These are phyloP conservation scores for Brachionus rubens DNA, from an alignment of 1,140 invertebrate species.

Conservation along the genomic window DNA sequence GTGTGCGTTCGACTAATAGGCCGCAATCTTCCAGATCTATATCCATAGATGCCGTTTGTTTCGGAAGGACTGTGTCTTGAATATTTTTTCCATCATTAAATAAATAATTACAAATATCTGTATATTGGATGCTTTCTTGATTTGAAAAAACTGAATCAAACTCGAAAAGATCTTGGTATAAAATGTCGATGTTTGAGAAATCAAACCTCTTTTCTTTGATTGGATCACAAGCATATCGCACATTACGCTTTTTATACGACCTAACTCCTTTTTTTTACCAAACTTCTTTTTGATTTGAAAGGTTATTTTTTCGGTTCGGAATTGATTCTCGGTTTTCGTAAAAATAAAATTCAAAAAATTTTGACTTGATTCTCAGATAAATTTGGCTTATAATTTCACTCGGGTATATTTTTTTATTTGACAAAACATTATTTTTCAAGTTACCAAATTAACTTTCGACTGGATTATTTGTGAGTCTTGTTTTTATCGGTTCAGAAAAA, in stretches of 20 bases:
- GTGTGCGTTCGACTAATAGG: too few relatives aligned
- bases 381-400: too few relatives aligned
- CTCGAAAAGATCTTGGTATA: background rate
- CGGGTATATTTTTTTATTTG: background rate
- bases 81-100: background rate
- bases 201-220: background rate
- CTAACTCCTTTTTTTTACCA: background rate
- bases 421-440: background rate
- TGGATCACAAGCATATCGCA: background rate
- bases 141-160: background rate
- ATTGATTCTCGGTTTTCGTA: too few relatives aligned
- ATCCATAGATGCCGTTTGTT: too few relatives aligned
- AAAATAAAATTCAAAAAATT: too few relatives aligned
- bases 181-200: background rate
- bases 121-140: background rate
- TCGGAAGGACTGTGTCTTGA: too few relatives aligned
- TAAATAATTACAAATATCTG: background rate
- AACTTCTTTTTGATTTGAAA: background rate
- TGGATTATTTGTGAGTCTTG: background rate
- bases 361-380: too few relatives aligned
- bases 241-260: too few relatives aligned
- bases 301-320: too few relatives aligned
- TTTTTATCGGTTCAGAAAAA: background rate
- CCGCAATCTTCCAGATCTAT: too few relatives aligned
- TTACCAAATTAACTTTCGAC: conserved; percentile 11